Evolutionary conservation across 2,113 vertebrate genomes (phyloP).

Genomic region (Archocentrus centrarchus): DNA sequence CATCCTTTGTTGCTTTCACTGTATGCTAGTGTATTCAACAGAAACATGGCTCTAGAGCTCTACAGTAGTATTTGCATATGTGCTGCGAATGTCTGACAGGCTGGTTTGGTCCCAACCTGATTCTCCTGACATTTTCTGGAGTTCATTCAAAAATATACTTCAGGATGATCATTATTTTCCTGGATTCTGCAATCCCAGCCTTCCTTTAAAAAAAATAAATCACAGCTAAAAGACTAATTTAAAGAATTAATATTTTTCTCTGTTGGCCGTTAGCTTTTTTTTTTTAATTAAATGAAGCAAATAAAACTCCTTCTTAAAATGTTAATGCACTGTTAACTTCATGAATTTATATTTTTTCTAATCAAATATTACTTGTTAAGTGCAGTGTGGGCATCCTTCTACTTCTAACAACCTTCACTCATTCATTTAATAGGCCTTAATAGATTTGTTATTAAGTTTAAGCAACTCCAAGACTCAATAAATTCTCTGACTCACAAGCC

Average conservation of each 20-base stretch:
- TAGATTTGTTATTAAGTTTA: conserved; percentile 1
- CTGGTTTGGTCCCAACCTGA: not conserved
- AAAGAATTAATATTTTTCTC: not conserved
- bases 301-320: not conserved
- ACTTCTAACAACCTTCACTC: not conserved
- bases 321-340: not conserved
- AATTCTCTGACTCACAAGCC: too few relatives aligned
- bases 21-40: not conserved
- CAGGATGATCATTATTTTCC: not conserved
- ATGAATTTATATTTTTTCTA: fast-evolving
- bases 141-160: not conserved
- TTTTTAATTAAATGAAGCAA: too few relatives aligned
- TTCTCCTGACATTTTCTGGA: not conserved
- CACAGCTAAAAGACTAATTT: not conserved
- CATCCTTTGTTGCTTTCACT: not conserved
- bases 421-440: not conserved
- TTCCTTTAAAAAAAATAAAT: not conserved
- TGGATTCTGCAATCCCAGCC: not conserved
- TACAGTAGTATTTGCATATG: not conserved
- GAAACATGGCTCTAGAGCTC: not conserved
- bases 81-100: not conserved
- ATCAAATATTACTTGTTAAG: not conserved
- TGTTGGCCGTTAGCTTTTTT: too few relatives aligned
- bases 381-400: not conserved
- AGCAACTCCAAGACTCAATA: not conserved